Conservation (phyloP, 2,797 vertebrate genomes). For the Coracias cyanogaster region DNA sequence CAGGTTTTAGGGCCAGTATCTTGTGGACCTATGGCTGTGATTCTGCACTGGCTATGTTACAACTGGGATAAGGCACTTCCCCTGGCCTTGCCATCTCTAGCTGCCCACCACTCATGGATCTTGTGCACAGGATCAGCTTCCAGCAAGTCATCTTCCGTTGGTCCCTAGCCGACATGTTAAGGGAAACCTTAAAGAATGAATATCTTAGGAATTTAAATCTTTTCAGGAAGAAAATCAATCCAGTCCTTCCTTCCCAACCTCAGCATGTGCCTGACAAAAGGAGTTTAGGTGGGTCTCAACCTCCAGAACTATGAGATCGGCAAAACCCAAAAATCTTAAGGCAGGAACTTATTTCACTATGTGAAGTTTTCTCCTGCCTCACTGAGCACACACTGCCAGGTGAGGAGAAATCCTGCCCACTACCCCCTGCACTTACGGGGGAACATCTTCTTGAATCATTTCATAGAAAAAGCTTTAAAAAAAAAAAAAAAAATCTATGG, state of each 20-base stretch:
- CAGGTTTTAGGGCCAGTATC: not conserved
- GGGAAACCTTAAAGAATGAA: not conserved
- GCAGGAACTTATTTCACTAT: not conserved
- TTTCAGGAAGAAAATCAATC: not conserved
- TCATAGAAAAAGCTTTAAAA: not conserved
- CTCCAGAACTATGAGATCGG: not conserved
- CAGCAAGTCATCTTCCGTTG: not conserved
- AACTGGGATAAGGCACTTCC: not conserved
- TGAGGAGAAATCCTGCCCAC: not conserved
- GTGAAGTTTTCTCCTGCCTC: not conserved
- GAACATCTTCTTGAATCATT: not conserved
- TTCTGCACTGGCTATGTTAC: not conserved
- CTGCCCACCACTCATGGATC: too few species aligned
- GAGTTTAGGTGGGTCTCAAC: not conserved
- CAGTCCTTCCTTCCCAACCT: not conserved
- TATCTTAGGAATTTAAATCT: not conserved
- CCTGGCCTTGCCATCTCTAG: fast-evolving
- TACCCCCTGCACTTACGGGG: not conserved
- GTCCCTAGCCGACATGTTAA: fast-evolving
- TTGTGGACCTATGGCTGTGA: not conserved
- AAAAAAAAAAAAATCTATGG: not conserved
- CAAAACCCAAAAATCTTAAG: not conserved
- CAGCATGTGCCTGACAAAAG: not conserved
- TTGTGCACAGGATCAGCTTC: fast-evolving
- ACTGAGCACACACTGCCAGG: not conserved